These are phyloP conservation scores for Phorcus lineatus DNA, from an alignment of 2,888 invertebrate genomes.

Conservation along the genomic window DNA sequence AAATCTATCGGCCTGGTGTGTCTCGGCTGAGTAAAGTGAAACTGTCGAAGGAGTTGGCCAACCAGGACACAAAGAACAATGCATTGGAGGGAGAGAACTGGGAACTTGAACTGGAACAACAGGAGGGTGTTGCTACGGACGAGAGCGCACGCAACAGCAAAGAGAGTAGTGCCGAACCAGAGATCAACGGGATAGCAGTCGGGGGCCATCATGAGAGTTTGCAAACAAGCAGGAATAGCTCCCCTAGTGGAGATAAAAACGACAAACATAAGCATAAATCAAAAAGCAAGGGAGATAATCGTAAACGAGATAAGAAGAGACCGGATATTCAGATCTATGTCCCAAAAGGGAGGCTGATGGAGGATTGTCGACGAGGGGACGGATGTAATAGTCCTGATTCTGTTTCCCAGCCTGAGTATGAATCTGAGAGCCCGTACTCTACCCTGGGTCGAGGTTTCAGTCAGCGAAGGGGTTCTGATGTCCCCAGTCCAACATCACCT, in stretches of 20 bases:
- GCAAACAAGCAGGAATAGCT: not conserved
- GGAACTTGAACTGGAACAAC: constrained; percentile 49
- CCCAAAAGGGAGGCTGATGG: constrained; percentile 57
- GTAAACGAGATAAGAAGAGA: constrained; percentile 33
- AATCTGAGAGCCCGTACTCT: constrained; percentile 20
- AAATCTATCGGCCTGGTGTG: constrained; percentile 61
- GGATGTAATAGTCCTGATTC: constrained; percentile 34
- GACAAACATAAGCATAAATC: constrained; percentile 1
- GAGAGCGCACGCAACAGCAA: constrained; percentile 53
- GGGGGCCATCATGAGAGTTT: not conserved
- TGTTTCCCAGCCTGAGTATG: constrained; percentile 31
- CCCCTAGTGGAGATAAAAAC: not conserved
- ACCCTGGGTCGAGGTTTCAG: constrained; percentile 27
- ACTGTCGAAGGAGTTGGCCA: constrained; percentile 27
- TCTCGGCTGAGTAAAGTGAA: constrained; percentile 42
- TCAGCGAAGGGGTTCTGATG: constrained; percentile 31
- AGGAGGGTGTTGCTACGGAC: constrained; percentile 46
- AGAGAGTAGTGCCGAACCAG: constrained; percentile 54
- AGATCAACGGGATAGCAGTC: not conserved
- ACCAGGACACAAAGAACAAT: constrained; percentile 16
- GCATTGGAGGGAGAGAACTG: constrained; percentile 46
- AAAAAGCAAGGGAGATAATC: constrained; percentile 25
- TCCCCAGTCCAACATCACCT: constrained; percentile 8
- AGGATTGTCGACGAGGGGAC: constrained; percentile 42
- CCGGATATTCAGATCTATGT: constrained; percentile 67